A percentile compares a stretch with the other conserved stretches of the same genome.
Conservation (phyloP, 2,888 invertebrate species). For the Congeria kusceri region DNA sequence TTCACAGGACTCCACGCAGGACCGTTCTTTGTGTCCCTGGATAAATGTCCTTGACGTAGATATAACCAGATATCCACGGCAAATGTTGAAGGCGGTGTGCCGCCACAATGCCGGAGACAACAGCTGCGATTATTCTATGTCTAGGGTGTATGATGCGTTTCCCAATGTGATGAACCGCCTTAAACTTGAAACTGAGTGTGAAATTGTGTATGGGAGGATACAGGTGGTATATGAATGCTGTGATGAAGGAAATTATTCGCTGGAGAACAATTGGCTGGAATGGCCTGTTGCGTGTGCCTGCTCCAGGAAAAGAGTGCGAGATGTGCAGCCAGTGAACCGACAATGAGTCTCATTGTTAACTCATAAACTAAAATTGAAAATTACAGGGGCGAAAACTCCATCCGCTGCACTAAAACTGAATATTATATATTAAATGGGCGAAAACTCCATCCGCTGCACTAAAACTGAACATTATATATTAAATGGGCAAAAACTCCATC, state of each 20-base stretch:
- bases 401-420: too few relatives aligned
- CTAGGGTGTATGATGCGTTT: not conserved
- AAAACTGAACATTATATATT: too few relatives aligned
- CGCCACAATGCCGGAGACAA: slow-evolving; percentile 37
- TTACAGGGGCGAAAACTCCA: too few relatives aligned
- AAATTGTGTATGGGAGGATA: slow-evolving; percentile 28
- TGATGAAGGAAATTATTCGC: slow-evolving; percentile 35
- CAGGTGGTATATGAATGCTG: slow-evolving; percentile 44
- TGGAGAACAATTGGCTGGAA: slow-evolving; percentile 18
- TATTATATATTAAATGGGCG: too few relatives aligned
- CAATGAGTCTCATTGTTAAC: too few relatives aligned
- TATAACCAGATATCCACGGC: slow-evolving; percentile 34
- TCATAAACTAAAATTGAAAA: too few relatives aligned
- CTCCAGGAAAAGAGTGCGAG: slow-evolving; percentile 32
- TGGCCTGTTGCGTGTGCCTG: slow-evolving; percentile 62
- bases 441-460: too few relatives aligned
- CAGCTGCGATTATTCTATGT: slow-evolving; percentile 35
- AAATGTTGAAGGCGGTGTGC: slow-evolving; percentile 45
- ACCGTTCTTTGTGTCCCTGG: slow-evolving; percentile 56
- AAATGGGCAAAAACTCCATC: too few relatives aligned
- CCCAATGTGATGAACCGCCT: not conserved
- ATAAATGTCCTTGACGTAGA: slow-evolving; percentile 26
- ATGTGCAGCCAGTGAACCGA: slow-evolving; percentile 12
- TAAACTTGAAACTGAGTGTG: slow-evolving; percentile 51
- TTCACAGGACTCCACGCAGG: slow-evolving; percentile 8